These are phyloP conservation scores for Ypsolopha sequella DNA, from an alignment of 2,888 invertebrate species.

Conservation along the genomic window DNA sequence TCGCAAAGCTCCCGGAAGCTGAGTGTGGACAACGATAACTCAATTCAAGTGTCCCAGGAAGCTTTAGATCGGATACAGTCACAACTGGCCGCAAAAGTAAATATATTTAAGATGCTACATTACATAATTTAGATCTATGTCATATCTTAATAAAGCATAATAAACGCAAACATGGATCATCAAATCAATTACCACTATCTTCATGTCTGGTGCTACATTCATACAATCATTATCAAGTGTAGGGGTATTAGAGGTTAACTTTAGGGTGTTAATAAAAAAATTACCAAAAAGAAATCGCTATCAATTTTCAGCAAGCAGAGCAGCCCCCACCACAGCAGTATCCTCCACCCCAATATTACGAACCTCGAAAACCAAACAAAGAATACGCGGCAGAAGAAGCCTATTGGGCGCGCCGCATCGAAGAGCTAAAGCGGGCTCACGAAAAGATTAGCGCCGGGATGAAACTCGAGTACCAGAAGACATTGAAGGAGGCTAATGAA, in stretches of 20 bases:
- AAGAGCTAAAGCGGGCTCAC: constrained; percentile 48
- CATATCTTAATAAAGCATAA: constrained; percentile 36
- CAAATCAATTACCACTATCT: background rate
- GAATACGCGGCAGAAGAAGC: constrained; percentile 52
- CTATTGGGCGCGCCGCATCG: constrained; percentile 57
- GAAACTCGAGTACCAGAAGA: constrained; percentile 54
- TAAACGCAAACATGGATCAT: constrained; percentile 10
- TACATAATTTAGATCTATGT: constrained; percentile 66
- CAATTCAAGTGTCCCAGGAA: constrained; percentile 62
- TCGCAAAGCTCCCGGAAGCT: constrained; percentile 67
- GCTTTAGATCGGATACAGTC: constrained; percentile 60
- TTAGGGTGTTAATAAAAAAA: background rate
- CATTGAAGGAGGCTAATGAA: constrained; percentile 54
- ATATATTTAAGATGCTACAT: constrained; percentile 32
- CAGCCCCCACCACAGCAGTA: constrained; percentile 26
- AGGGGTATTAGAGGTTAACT: background rate
- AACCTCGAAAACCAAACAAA: constrained; percentile 29
- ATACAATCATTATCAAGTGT: background rate
- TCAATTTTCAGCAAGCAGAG: constrained; percentile 33
- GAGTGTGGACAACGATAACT: constrained; percentile 61
- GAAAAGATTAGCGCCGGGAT: constrained; percentile 53
- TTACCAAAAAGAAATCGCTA: constrained; percentile 10
- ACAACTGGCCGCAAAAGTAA: constrained; percentile 53
- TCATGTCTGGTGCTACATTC: background rate
- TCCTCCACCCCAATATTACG: constrained; percentile 26